Percentiles rank a stretch among this genome's conserved stretches.
Evolutionary conservation across 2,113 vertebrate genomes (phyloP).

Genomic region (Ctenomys sociabilis): DNA sequence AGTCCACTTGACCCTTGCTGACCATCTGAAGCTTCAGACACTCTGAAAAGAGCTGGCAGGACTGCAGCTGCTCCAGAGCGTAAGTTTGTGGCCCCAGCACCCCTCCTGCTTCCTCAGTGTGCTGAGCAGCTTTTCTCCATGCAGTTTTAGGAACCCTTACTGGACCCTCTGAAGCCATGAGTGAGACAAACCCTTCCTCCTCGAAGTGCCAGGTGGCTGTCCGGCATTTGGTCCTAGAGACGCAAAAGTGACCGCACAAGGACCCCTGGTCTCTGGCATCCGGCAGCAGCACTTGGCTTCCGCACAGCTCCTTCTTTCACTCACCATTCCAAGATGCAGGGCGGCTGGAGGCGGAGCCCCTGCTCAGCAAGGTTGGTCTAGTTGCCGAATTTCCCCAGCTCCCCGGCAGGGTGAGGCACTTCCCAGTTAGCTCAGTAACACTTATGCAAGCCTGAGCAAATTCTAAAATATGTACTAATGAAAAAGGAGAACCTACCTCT

Average conservation of each 20-base stretch:
- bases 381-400: background rate
- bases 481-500: background rate
- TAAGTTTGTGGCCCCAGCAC: too few species aligned
- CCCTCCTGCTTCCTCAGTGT: background rate
- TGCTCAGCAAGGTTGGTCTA: background rate
- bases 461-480: background rate
- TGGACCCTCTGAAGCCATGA: background rate
- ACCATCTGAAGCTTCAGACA: background rate
- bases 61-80: background rate
- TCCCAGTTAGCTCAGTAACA: conserved; percentile 15
- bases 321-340: background rate
- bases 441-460: background rate
- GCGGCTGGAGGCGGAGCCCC: background rate
- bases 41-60: background rate
- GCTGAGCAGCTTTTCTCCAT: background rate
- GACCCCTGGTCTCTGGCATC: background rate
- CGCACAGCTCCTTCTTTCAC: background rate
- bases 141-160: background rate
- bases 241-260: background rate
- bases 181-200: background rate
- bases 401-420: background rate
- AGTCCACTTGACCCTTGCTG: background rate
- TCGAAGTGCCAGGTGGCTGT: background rate
- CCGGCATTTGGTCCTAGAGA: background rate
- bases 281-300: background rate